Evolutionary conservation across 2,888 invertebrate species (phyloP), one percentile per base, ranked within the genome.

Genomic region (Xylota sylvarum): DNA sequence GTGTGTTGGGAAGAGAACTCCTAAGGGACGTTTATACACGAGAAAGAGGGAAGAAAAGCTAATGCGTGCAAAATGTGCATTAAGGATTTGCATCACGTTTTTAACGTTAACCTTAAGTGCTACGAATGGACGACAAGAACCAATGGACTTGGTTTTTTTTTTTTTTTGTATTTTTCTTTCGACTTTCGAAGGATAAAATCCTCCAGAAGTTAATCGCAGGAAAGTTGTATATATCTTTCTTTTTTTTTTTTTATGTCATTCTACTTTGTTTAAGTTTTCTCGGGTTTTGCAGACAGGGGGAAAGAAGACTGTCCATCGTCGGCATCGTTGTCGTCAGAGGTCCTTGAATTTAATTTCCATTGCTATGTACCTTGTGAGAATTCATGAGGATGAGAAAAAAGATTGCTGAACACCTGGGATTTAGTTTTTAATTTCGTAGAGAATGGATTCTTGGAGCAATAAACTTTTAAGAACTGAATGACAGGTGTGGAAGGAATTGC

Each of bases 31-130:
- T 9, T 50, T 37, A 43, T 27, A 37, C 40, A 62, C n/a, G n/a
- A n/a, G n/a, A n/a, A n/a, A 30, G 7, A 48, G n/a, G 32, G 40
- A 23, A 48, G 1, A 46, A 67, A 19, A 83, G 46, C 35, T 50
- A 83, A 58, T 50, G 37, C 81, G 48, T 73, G 60, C 74, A 58
- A 70, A 72, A 73, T 55, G 83, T 83, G 73, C 83, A 83, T 77
- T 83, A 69, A 56, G 83, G 72, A 83, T 83, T 78, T 83, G 73
- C 83, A 73, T 73, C 78, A 83, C 78, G 78, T 67, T 78, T 55
- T 52, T 32, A 62, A 48, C 46, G 65, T 73, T 73, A 72, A 77
- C 77, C 46, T 64, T 46, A 78, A 78, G 78, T 78, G 73, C 67
- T 73, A 55, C 17, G 19, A 72, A 78, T 78, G 78, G 30, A 69